These are phyloP conservation scores for Neosilurus mollespiculum DNA, from an alignment of 2,797 vertebrate genomes.

Conservation along the genomic window DNA sequence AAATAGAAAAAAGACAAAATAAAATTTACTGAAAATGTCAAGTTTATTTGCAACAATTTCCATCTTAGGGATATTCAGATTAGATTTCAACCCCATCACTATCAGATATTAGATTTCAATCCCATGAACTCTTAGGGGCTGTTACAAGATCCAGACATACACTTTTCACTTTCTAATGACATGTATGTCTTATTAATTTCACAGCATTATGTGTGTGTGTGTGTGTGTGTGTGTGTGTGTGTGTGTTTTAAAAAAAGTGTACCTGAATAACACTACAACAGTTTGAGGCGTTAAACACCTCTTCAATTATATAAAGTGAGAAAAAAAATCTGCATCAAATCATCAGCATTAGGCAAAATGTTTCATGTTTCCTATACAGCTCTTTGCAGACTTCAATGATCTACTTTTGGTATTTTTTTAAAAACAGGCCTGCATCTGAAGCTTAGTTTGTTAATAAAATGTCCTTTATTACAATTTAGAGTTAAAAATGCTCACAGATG, in stretches of 20 bases:
- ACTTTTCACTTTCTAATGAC: neutral
- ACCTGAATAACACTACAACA: neutral
- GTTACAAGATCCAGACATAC: neutral
- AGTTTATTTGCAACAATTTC: neutral
- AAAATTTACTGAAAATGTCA: neutral
- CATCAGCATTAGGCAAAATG: neutral
- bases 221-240: no score
- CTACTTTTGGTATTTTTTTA: neutral
- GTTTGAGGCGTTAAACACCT: neutral
- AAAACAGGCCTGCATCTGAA: neutral
- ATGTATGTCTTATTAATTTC: neutral
- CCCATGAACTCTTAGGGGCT: neutral
- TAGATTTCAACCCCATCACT: neutral
- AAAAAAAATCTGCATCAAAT: neutral
- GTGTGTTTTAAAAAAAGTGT: neutral
- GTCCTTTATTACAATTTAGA: no score
- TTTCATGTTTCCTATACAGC: neutral
- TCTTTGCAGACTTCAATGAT: neutral
- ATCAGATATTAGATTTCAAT: neutral
- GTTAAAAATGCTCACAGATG: neutral
- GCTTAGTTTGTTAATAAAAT: neutral
- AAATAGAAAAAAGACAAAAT: no score
- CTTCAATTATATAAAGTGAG: neutral
- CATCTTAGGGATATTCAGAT: neutral
- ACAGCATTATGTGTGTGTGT: no score